Evolutionary conservation across 2,888 invertebrate genomes (phyloP).

Genomic region (Drosophila anomelani): DNA sequence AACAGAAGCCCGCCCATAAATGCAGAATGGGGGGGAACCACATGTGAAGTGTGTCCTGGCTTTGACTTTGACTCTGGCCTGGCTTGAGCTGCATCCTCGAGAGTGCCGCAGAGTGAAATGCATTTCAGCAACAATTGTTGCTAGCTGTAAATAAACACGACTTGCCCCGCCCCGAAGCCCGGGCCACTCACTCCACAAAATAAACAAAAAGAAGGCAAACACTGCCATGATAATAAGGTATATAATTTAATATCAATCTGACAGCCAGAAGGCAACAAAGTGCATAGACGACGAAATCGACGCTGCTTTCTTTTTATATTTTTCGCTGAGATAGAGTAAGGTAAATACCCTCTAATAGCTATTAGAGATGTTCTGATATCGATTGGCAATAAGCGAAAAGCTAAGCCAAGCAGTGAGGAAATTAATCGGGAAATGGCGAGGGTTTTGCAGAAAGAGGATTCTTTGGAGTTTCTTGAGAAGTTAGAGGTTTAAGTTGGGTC

Average conservation of each 20-base stretch:
- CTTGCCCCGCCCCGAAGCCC: constrained; percentile 59
- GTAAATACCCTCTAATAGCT: constrained; percentile 38
- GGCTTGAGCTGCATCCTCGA: constrained; percentile 41
- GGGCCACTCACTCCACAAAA: constrained; percentile 6
- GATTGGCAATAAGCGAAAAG: not conserved
- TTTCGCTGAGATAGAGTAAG: constrained; percentile 4
- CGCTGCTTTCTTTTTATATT: constrained; percentile 42
- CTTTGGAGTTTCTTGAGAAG: not conserved
- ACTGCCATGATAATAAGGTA: constrained; percentile 83
- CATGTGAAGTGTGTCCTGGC: constrained; percentile 76
- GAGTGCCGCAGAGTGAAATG: constrained; percentile 65
- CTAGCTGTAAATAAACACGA: constrained; percentile 81
- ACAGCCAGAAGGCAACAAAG: constrained; percentile 75
- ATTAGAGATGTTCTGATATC: constrained; percentile 7
- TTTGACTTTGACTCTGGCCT: constrained; percentile 69
- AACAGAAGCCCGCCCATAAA: constrained; percentile 41
- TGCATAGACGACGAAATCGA: constrained; percentile 50
- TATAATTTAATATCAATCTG: constrained; percentile 84
- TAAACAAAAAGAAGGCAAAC: constrained; percentile 45
- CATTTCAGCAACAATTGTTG: constrained; percentile 81
- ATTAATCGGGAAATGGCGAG: constrained; percentile 11
- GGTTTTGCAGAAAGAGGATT: not conserved
- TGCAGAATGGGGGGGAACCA: constrained; percentile 45
- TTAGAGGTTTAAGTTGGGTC: not conserved
- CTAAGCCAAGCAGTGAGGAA: not conserved